Evolutionary conservation across 2,888 invertebrate genomes (phyloP).

Genomic region (Automeris io): DNA sequence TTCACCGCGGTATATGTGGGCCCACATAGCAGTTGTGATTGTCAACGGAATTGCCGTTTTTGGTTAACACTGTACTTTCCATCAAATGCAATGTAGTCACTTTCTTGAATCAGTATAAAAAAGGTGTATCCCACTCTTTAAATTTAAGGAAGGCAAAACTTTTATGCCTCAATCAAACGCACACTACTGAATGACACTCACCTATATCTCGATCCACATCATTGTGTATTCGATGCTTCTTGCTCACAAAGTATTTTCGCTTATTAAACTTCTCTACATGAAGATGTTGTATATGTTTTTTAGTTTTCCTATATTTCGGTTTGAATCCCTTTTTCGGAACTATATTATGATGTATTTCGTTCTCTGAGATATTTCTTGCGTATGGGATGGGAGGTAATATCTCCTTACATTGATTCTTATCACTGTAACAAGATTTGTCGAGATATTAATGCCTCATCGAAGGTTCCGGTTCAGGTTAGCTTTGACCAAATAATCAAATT

Average conservation of each 20-base stretch:
- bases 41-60: too few relatives aligned
- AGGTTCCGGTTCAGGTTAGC: too few relatives aligned
- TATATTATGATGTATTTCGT: slow-evolving; percentile 50
- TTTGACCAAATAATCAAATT: not conserved
- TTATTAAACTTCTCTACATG: slow-evolving; percentile 45
- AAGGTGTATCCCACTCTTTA: too few relatives aligned
- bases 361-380: slow-evolving; percentile 41
- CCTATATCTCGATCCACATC: slow-evolving; percentile 4
- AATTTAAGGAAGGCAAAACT: too few relatives aligned
- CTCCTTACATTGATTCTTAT: slow-evolving; percentile 48
- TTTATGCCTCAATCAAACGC: not conserved
- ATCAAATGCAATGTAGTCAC: too few relatives aligned
- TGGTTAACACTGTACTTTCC: too few relatives aligned
- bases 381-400: slow-evolving; percentile 38
- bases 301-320: slow-evolving; percentile 44
- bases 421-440: slow-evolving; percentile 33
- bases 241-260: slow-evolving; percentile 43
- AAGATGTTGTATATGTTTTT: slow-evolving; percentile 40
- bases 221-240: slow-evolving; percentile 31
- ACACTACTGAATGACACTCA: not conserved
- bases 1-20: too few relatives aligned
- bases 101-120: too few relatives aligned
- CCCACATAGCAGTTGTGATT: too few relatives aligned
- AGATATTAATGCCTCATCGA: too few relatives aligned
- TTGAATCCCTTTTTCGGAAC: slow-evolving; percentile 63